Evolutionary conservation across 2,888 invertebrate genomes (phyloP).

Genomic region (Epirrita christyi): DNA sequence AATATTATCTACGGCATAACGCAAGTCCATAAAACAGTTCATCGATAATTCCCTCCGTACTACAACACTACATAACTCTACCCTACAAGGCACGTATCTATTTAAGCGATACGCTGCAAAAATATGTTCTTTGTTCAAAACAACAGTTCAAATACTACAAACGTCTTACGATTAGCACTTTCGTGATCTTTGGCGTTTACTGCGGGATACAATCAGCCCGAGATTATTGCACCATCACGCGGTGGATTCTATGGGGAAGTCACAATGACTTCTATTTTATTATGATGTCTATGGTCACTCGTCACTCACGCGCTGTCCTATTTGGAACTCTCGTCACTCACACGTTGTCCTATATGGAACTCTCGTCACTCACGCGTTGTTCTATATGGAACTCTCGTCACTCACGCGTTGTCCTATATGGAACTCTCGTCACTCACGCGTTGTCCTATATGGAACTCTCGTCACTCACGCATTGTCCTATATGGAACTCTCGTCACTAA

Average conservation of each 20-base stretch:
- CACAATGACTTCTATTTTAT: no score
- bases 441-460: no score
- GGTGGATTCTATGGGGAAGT: neutral
- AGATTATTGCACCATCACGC: slow-evolving; percentile 11
- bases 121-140: slow-evolving; percentile 72
- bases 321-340: neutral
- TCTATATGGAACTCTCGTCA: neutral
- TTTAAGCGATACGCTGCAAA: slow-evolving; percentile 76
- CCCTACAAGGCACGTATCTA: slow-evolving; percentile 75
- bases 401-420: neutral
- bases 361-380: slow-evolving; percentile 38
- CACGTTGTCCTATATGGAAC: neutral
- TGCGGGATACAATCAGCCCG: slow-evolving; percentile 40
- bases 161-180: slow-evolving; percentile 48
- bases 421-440: no score
- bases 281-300: neutral
- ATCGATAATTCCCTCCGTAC: slow-evolving; percentile 43
- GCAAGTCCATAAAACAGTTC: slow-evolving; percentile 38
- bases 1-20: slow-evolving; percentile 67
- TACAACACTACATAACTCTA: slow-evolving; percentile 48
- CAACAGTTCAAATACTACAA: slow-evolving; percentile 48
- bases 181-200: slow-evolving; percentile 74
- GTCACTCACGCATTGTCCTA: no score
- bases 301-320: neutral
- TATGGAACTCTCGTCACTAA: no score